Base-by-base conservation (phyloP, 92 coral and sea anemone species). In the Zoanthus solanderi region DNA sequence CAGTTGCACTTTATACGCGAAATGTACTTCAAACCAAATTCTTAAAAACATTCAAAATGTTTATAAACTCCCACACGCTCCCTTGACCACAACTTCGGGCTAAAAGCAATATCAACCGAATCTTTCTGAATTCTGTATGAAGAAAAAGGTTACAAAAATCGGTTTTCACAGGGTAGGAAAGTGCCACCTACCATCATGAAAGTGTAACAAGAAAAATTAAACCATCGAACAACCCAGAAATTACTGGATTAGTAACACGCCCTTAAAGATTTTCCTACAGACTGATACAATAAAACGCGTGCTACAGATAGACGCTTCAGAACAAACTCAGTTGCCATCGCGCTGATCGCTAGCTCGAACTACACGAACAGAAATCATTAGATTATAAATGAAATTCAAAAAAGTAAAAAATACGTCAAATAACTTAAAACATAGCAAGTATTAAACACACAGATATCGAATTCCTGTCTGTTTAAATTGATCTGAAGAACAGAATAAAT, bases 401-500 rank as follows among this genome's bases (percentile, higher is more conserved):
- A 53, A n/a, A 23, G 16, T 48, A 46, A 66, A 44, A 46, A 54
- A 16, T 46, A 11, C 23, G 44, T 16, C 54, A 67, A 66, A 68
- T 46, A 23, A 66, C 6, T 44, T 37, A 10, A 45, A 71, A 66
- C 7, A 44, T 23, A 23, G 63, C 28, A 42, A 47, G 28, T 67
- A 63, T 66, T 23, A 47, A 46, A 31, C 29, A 66, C 45, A 81
- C 76, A 65, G 23, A 48, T 71, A 81, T 81, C 85, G 28, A 81
- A 81, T 81, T 67, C 85, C 74, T 34, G 56, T 46, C 85, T 46
- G 75, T 66, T 66, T 37, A 46, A 81, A 50, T 17, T 65, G 75
- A 81, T 68, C 75, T 68, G 74, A 81, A 13, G 85, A 81, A 65
- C 76, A 81, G 75, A 66, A 63, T 81, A 58, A 79, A 60, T 63